phyloP scores from a whole-genome alignment of 2,113 vertebrate species.

The Mesoclemmys tuberculata region DNA sequence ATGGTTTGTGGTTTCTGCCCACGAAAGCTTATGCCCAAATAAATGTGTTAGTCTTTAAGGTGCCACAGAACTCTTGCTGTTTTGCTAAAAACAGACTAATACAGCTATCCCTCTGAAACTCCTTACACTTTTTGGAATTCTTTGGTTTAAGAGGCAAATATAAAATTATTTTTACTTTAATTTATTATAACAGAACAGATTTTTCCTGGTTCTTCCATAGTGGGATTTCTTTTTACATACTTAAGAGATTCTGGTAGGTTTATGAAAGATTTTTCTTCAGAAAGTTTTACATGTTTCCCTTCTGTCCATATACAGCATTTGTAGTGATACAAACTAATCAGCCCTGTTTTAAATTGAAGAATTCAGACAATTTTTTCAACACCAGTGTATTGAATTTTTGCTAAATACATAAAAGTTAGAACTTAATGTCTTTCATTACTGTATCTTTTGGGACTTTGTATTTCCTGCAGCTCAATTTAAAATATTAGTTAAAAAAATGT shows the following conservation, averaged over 20 bases:
- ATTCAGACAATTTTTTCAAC: neutral
- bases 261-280: neutral
- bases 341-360: neutral
- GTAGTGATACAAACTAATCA: no score
- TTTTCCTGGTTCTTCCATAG: neutral
- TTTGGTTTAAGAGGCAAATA: neutral
- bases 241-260: neutral
- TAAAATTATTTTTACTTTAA: neutral
- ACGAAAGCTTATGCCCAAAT: no score
- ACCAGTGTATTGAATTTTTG: neutral
- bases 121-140: neutral
- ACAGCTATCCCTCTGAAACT: no score
- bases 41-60: no score
- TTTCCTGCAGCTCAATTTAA: neutral
- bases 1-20: no score
- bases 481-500: neutral
- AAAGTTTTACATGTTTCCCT: neutral
- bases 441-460: neutral
- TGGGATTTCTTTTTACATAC: neutral
- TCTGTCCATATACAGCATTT: no score
- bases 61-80: no score
- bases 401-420: neutral
- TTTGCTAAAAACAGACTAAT: no score
- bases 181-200: neutral
- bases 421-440: neutral